A percentile compares a stretch with the other conserved stretches of the same genome.
Conservation (phyloP, 2,113 vertebrate genomes). For the Dissostichus mawsoni region DNA sequence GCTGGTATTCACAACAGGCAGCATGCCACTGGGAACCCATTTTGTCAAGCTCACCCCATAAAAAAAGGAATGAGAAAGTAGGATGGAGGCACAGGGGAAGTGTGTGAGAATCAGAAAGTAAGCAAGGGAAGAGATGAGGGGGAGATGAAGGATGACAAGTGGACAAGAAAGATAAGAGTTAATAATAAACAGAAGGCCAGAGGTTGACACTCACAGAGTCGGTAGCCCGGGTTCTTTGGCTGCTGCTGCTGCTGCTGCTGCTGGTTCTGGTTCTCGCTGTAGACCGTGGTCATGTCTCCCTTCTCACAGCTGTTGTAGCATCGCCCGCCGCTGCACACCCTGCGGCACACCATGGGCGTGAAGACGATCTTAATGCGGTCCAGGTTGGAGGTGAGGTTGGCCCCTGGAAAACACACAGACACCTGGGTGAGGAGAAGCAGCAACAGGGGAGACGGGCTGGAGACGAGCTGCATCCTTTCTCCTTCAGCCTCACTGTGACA, state of each 20-base stretch:
- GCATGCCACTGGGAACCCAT: slow-evolving; percentile 66
- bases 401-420: slow-evolving; percentile 78
- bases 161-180: slow-evolving; percentile 4
- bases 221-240: slow-evolving; percentile 81
- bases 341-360: slow-evolving; percentile 84
- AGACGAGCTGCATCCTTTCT: slow-evolving; percentile 80
- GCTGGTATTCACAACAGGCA: slow-evolving; percentile 56
- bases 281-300: slow-evolving; percentile 85
- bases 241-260: slow-evolving; percentile 64
- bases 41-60: slow-evolving; percentile 64
- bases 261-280: slow-evolving; percentile 81
- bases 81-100: slow-evolving; percentile 39
- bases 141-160: slow-evolving; percentile 23
- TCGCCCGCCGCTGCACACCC: slow-evolving; percentile 77
- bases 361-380: slow-evolving; percentile 88
- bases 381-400: slow-evolving; percentile 83
- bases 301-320: slow-evolving; percentile 86
- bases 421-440: slow-evolving; percentile 71
- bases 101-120: slow-evolving; percentile 44
- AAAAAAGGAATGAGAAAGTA: slow-evolving; percentile 49
- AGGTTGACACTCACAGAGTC: slow-evolving; percentile 84
- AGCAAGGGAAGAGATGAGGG: slow-evolving; percentile 12
- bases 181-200: slow-evolving; percentile 18
- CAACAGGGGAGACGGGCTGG: slow-evolving; percentile 50
- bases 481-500: slow-evolving; percentile 66